Evolutionary conservation across 2,797 vertebrate genomes (phyloP), one percentile per base, ranked within the genome.

Genomic region (Antennarius maculatus): DNA sequence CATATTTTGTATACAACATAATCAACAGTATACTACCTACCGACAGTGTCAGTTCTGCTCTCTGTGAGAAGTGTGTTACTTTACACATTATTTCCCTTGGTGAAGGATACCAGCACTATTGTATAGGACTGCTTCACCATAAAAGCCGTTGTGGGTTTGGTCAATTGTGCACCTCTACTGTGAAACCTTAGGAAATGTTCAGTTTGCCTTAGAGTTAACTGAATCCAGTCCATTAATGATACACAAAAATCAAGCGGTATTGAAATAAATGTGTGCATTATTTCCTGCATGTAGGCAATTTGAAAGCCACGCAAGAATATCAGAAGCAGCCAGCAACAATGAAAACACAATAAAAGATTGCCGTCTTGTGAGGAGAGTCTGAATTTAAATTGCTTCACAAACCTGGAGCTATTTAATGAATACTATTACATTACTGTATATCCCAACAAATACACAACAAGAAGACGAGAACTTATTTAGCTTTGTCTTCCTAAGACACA

Each of bases 111-210:
- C 29, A 23, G 12, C 12, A 4, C 31, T 39, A 9, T 39, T 39
- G 3, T 10, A 11, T 10, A 11, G 7, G 37, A 39, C 37, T 39
- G 37, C 37, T 39, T 39, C 37, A 39, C 37, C 7, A 1, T 39
- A 10, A 39, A 39, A 39, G 37, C 37, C 37, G 2, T 8, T 39
- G 16, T 61, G 61, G 29, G 46, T 11, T 42, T 58, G 8, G 28
- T 28, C 49, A 54, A 63, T 58, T 42, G 14, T 58, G 27, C 53
- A 31, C 6, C 37, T 64, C 42, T n/a, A 54, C 37, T 59, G 37
- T 23, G 54, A 68, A 69, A 53, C 51, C 16, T 41, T 16, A 50
- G 60, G 49, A 49, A 57, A 48, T 42, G 34, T 53, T 49, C 23
- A 46, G 9, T 48, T 56, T 65, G 42, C 7, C 28, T 50, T 1